Percentiles rank a stretch among this genome's conserved stretches.
Conservation (phyloP, 2,113 vertebrate species). For the Phaethon lepturus region DNA sequence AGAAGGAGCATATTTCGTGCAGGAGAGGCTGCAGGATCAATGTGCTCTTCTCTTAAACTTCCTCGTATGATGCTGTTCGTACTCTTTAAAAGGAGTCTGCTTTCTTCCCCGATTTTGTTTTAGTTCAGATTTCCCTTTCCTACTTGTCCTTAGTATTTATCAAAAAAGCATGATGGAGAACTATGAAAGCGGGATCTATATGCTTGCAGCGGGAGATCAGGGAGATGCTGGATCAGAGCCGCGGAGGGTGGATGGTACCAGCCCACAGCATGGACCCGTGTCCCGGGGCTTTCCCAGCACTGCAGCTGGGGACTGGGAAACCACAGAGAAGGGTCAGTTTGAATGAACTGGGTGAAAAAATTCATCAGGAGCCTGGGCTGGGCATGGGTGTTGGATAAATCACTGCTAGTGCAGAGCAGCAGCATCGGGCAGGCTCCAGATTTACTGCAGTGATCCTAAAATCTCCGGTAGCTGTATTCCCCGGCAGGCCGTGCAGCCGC, state of each 20-base stretch:
- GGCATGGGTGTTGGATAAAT: background rate
- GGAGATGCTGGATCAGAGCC: background rate
- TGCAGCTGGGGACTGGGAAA: background rate
- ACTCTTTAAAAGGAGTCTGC: background rate
- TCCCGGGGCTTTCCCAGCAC: background rate
- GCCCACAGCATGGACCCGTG: rapidly evolving
- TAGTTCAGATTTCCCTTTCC: background rate
- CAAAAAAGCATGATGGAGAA: background rate
- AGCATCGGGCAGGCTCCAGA: background rate
- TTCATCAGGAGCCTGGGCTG: background rate
- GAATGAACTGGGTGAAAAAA: background rate
- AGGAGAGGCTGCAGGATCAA: background rate
- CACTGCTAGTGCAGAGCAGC: background rate
- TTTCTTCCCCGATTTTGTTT: background rate
- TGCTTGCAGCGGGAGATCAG: background rate
- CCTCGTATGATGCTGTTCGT: background rate
- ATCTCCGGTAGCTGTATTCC: background rate
- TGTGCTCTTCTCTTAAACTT: background rate
- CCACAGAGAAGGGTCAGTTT: background rate
- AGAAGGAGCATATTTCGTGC: background rate
- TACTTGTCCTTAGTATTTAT: background rate
- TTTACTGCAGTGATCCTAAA: background rate
- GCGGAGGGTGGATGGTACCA: background rate
- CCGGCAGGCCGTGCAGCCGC: rapidly evolving
- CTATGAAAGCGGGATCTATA: background rate